These are phyloP conservation scores for Neuroterus valhalla DNA, from an alignment of 1,140 invertebrate genomes.

Conservation along the genomic window DNA sequence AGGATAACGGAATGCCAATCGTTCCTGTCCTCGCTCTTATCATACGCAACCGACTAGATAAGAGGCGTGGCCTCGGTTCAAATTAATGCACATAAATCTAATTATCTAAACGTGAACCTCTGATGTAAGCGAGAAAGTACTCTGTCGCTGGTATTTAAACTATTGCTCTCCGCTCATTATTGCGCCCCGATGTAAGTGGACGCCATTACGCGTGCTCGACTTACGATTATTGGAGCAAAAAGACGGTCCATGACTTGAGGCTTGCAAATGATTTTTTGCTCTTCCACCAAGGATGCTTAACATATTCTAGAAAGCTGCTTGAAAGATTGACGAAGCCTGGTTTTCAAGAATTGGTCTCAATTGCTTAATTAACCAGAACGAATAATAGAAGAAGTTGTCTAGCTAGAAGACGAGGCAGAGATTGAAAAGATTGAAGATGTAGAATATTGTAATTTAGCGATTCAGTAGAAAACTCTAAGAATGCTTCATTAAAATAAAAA, in stretches of 20 bases:
- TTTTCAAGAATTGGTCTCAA: constrained; percentile 7
- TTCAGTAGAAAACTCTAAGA: too few species aligned
- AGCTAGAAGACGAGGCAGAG: too few species aligned
- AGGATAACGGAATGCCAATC: constrained; percentile 51
- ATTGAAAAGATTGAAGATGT: too few species aligned
- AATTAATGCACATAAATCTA: constrained; percentile 38
- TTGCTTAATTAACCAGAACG: neutral
- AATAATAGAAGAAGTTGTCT: too few species aligned
- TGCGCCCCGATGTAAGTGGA: constrained; percentile 27
- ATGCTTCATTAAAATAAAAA: too few species aligned
- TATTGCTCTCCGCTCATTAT: constrained; percentile 44
- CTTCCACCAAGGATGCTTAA: neutral
- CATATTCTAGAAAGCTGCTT: neutral
- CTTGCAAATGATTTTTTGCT: neutral
- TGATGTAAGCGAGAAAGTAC: constrained; percentile 37
- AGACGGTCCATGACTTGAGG: neutral
- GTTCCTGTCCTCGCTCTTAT: constrained; percentile 24
- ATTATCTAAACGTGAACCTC: neutral
- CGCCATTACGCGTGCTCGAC: constrained; percentile 15
- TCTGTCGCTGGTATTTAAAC: constrained; percentile 44
- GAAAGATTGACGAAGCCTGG: neutral
- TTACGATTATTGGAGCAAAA: constrained; percentile 4
- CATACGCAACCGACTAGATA: neutral
- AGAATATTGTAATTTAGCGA: too few species aligned
- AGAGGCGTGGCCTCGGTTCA: constrained; percentile 40